phyloP scores from a whole-genome alignment of 2,797 vertebrate genomes.

The Limnodromus scolopaceus region DNA sequence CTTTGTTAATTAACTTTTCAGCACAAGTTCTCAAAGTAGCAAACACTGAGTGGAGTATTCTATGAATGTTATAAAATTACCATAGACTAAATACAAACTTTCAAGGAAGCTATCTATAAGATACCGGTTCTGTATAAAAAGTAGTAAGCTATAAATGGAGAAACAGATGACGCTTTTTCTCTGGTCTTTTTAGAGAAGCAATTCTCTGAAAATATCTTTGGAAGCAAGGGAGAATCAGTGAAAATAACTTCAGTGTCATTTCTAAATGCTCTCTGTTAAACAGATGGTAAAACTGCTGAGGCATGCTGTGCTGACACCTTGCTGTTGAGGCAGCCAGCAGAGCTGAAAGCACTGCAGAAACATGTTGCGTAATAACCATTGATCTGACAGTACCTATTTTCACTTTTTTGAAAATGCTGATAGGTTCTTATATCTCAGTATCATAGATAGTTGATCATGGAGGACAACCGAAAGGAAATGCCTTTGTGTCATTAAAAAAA shows the following conservation, averaged over 20 bases:
- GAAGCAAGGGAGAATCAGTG: conserved; percentile 11
- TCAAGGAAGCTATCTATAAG: neutral
- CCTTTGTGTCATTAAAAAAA: neutral
- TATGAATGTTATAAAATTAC: neutral
- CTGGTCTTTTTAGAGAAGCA: neutral
- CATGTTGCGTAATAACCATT: neutral
- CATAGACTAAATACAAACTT: neutral
- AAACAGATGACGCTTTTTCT: neutral
- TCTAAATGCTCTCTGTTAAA: neutral
- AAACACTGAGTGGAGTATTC: neutral
- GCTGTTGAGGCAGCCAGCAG: neutral
- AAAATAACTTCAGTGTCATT: neutral
- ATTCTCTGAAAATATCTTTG: neutral
- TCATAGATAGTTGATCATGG: neutral
- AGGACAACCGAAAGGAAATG: neutral
- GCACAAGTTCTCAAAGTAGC: neutral
- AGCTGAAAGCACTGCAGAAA: neutral
- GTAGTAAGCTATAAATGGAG: neutral
- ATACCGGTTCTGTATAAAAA: neutral
- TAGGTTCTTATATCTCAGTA: neutral
- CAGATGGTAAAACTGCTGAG: conserved; percentile 50
- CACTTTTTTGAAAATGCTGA: neutral
- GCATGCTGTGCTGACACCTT: conserved; percentile 28
- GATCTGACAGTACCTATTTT: neutral
- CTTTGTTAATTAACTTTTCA: neutral